Evolutionary conservation across 2,888 invertebrate species (phyloP).

Genomic region (Salpingus planirostris): DNA sequence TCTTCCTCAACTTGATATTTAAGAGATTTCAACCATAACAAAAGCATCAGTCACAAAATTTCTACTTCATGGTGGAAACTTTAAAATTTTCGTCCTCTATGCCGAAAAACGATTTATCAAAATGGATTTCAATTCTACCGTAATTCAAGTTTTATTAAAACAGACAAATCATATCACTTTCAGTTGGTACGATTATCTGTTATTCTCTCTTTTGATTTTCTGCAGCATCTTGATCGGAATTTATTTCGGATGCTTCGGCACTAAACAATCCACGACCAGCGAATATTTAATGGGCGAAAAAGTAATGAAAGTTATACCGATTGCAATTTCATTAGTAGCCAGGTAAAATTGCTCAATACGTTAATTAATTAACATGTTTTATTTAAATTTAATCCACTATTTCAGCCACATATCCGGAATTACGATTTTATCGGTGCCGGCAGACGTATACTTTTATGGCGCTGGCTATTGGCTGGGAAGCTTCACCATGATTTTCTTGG

Average conservation of each 20-base stretch:
- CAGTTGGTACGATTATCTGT: conserved; percentile 47
- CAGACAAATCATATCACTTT: too few species aligned
- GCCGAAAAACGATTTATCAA: too few species aligned
- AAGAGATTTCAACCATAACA: too few species aligned
- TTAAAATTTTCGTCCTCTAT: too few species aligned
- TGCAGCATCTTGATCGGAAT: conserved; percentile 49
- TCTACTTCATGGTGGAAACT: too few species aligned
- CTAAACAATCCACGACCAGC: conserved; percentile 51
- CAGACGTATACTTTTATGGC: conserved; percentile 65
- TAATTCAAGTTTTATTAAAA: too few species aligned
- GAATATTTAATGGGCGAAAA: conserved; percentile 66
- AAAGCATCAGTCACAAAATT: too few species aligned
- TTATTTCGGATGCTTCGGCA: conserved; percentile 51
- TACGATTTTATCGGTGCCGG: conserved; percentile 62
- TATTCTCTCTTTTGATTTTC: conserved; percentile 45
- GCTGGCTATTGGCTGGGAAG: conserved; percentile 49
- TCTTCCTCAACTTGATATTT: too few species aligned
- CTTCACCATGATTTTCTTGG: conserved; percentile 37
- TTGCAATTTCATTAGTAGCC: conserved; percentile 63
- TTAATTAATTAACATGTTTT: too few species aligned
- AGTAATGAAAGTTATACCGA: conserved; percentile 63
- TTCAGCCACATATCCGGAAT: conserved; percentile 64
- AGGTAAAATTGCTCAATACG: too few species aligned
- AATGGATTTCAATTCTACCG: too few species aligned
- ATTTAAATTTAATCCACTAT: too few species aligned